These are phyloP conservation scores for Mirounga angustirostris DNA, from an alignment of 2,113 vertebrate genomes.

Conservation along the genomic window DNA sequence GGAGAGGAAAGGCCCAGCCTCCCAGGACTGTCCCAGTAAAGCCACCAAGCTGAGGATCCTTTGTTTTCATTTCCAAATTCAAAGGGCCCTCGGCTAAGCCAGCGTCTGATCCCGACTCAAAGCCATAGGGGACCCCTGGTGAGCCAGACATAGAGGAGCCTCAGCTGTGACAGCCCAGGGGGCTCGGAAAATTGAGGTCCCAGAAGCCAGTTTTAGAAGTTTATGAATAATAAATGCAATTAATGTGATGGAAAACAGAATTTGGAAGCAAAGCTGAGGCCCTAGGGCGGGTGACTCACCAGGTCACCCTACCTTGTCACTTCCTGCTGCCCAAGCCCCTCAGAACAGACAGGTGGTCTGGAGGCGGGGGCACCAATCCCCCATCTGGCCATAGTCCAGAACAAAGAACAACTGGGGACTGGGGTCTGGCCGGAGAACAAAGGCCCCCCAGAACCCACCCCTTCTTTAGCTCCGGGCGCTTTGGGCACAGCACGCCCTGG, in stretches of 20 bases:
- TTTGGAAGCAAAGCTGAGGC: conserved; percentile 25
- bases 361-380: neutral
- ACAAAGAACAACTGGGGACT: neutral
- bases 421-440: neutral
- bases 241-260: conserved; percentile 73
- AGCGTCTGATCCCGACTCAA: conserved; percentile 58
- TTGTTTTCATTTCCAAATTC: conserved; percentile 70
- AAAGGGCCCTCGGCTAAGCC: neutral
- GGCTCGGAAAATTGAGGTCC: conserved; percentile 58
- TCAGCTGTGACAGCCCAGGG: conserved; percentile 66
- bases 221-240: conserved; percentile 81
- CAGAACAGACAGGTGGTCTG: neutral
- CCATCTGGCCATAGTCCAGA: neutral
- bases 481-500: neutral
- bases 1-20: neutral
- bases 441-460: neutral
- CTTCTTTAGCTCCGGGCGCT: neutral
- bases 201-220: conserved; percentile 65
- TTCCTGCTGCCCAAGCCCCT: neutral
- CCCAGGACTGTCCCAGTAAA: neutral
- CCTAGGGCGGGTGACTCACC: neutral
- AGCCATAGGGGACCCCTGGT: conserved; percentile 46
- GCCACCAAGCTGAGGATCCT: neutral
- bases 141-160: conserved; percentile 23
- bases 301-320: neutral